These are phyloP conservation scores for Merluccius polli DNA, from an alignment of 2,797 vertebrate species.

Conservation along the genomic window DNA sequence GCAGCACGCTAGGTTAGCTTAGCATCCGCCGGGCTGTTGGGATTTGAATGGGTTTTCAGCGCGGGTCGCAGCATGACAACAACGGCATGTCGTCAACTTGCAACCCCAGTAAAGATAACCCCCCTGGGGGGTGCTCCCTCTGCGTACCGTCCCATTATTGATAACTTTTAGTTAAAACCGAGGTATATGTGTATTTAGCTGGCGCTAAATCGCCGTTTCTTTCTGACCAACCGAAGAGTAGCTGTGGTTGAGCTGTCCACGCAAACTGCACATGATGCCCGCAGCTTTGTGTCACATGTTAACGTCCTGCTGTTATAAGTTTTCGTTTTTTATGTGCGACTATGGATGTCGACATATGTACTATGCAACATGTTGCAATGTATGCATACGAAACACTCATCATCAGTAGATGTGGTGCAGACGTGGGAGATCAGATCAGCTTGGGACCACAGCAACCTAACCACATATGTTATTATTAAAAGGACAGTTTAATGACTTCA, in stretches of 20 bases:
- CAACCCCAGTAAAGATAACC: not conserved
- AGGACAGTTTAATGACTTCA: not conserved
- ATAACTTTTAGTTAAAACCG: not conserved
- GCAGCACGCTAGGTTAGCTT: constrained; percentile 55
- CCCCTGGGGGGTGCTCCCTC: not conserved
- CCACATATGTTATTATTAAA: too few species aligned
- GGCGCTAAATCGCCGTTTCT: not conserved
- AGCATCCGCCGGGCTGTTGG: constrained; percentile 46
- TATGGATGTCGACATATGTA: too few species aligned
- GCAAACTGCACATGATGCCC: not conserved
- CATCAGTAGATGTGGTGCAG: too few species aligned
- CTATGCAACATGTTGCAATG: too few species aligned
- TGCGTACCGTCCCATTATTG: not conserved
- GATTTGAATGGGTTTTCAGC: constrained; percentile 54
- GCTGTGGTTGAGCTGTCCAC: not conserved
- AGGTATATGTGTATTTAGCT: not conserved
- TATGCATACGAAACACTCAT: too few species aligned
- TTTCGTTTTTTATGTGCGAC: too few species aligned
- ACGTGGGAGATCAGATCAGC: too few species aligned
- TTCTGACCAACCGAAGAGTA: not conserved
- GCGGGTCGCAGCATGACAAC: constrained; percentile 54
- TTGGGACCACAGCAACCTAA: too few species aligned
- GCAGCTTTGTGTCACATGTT: not conserved
- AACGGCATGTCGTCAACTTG: constrained; percentile 23
- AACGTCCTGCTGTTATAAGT: too few species aligned